These are phyloP conservation scores for Nephrotoma guestfalica DNA, from an alignment of 2,888 invertebrate species.

Conservation along the genomic window DNA sequence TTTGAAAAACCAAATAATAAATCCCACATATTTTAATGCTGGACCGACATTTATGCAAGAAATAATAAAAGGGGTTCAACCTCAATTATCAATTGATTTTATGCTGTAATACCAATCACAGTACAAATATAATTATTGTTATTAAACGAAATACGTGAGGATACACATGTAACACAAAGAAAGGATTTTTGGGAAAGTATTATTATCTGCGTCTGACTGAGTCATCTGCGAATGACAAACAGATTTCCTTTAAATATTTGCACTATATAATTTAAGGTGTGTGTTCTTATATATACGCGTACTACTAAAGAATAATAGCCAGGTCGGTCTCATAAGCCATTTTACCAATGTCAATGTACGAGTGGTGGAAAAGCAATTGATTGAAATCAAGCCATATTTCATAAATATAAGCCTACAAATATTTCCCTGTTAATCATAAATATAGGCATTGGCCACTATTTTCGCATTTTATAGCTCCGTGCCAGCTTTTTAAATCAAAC, in stretches of 20 bases:
- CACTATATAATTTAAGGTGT: background rate
- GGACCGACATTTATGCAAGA: background rate
- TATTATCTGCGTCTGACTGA: background rate
- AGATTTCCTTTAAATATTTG: background rate
- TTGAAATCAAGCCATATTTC: too few species aligned
- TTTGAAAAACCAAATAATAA: background rate
- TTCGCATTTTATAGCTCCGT: too few species aligned
- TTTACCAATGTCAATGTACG: too few species aligned
- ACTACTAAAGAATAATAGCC: too few species aligned
- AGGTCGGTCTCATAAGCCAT: too few species aligned
- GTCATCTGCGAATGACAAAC: background rate
- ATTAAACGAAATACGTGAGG: background rate
- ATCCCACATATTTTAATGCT: background rate
- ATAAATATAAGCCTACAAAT: too few species aligned
- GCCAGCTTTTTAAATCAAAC: too few species aligned
- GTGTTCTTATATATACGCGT: too few species aligned
- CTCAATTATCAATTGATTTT: background rate
- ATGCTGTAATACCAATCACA: background rate
- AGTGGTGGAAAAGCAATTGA: too few species aligned
- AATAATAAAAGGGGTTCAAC: too few species aligned
- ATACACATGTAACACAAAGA: background rate
- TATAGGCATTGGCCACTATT: too few species aligned
- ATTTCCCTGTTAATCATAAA: too few species aligned
- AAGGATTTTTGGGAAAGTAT: background rate
- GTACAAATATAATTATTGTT: background rate